Conservation (phyloP, 2,113 vertebrate genomes). For the Elachura formosa region DNA sequence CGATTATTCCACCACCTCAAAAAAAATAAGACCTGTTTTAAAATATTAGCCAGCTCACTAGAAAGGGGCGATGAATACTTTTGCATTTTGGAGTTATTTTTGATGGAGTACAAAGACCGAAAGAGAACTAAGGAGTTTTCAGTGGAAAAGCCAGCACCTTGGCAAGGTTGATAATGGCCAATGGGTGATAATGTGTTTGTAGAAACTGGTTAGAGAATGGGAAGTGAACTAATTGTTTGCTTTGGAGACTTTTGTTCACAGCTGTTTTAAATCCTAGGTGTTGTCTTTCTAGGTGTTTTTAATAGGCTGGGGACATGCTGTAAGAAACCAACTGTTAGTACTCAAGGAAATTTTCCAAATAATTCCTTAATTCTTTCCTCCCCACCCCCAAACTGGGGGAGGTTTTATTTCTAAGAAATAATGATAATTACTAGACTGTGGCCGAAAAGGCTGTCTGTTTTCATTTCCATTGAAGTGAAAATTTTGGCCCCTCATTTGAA, state of each 20-base stretch:
- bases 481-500: not conserved
- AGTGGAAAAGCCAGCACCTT: not conserved
- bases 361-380: not conserved
- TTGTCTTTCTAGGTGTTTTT: conserved; percentile 5
- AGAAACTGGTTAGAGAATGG: not conserved
- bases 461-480: not conserved
- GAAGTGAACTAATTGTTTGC: not conserved
- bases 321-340: not conserved
- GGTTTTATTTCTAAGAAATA: not conserved
- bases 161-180: not conserved
- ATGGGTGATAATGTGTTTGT: not conserved
- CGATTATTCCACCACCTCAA: not conserved
- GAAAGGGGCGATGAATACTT: not conserved
- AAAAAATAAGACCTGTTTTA: not conserved
- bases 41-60: not conserved
- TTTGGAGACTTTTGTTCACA: not conserved
- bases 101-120: not conserved
- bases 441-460: not conserved
- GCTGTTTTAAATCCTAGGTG: not conserved
- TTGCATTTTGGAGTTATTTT: not conserved
- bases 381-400: not conserved
- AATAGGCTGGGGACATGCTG: not conserved
- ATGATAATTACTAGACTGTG: not conserved
- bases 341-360: not conserved
- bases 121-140: not conserved